phyloP scores from a whole-genome alignment of 2,888 invertebrate species.

The Cheilosia impressa region DNA sequence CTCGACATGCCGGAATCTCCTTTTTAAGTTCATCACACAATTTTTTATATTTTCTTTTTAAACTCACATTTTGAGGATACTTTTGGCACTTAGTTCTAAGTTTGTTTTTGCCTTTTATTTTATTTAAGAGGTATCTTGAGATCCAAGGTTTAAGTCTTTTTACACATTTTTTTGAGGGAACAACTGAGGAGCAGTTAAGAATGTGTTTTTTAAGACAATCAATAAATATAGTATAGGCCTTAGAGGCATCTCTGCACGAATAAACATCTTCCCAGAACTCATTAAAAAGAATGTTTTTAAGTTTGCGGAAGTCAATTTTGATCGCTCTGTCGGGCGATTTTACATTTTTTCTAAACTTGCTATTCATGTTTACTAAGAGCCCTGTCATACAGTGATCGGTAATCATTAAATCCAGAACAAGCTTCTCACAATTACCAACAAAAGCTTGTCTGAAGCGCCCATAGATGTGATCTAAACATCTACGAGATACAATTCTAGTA shows the following conservation, averaged over 20 bases:
- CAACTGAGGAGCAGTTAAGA: not conserved
- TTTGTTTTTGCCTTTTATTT: too few relatives aligned
- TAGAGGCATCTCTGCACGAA: conserved; percentile 8
- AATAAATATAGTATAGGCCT: not conserved
- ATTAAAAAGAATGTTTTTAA: conserved; percentile 12
- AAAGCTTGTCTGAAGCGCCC: not conserved
- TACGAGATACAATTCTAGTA: conserved; percentile 12
- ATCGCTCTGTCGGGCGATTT: too few relatives aligned
- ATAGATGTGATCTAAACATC: conserved; percentile 23
- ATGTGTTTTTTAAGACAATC: conserved; percentile 1
- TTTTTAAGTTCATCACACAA: conserved; percentile 11
- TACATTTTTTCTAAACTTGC: not conserved
- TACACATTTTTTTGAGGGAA: too few relatives aligned
- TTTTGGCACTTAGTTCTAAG: too few relatives aligned
- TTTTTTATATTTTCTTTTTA: not conserved
- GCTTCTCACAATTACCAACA: not conserved
- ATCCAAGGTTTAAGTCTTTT: too few relatives aligned
- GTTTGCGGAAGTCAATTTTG: not conserved
- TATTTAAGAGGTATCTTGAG: too few relatives aligned
- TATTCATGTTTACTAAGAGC: not conserved
- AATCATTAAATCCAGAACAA: conserved; percentile 3
- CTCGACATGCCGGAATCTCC: conserved; percentile 4
- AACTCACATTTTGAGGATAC: too few relatives aligned
- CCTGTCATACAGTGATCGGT: conserved; percentile 28
- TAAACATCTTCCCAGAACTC: conserved; percentile 24